Base-by-base conservation (phyloP, 2,113 vertebrate species). In the Euleptes europaea region DNA sequence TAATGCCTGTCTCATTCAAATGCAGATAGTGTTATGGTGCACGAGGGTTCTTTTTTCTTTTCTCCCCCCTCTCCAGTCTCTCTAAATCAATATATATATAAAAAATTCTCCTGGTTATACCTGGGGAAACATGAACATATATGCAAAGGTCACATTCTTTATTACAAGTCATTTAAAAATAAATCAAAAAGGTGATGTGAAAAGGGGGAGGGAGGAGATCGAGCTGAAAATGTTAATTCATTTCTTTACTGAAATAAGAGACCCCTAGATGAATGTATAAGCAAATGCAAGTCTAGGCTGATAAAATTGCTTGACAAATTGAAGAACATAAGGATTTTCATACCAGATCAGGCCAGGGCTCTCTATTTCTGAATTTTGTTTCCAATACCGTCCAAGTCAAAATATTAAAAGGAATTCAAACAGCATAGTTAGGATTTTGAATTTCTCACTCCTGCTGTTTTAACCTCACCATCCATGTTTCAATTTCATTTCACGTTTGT, bases 151-250 rank as follows among this genome's bases (percentile, higher is more conserved):
- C 72, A 75, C 21, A 35, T 83, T 75, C 71, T 75, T 83, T 84
- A 84, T 76, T 84, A 51, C 60, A 67, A 51, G 65, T 60, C 60
- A 38, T 84, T 84, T 76, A 84, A 84, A 84, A 76, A 76, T 66
- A 76, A 76, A 84, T 67, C 73, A 54, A 33, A 63, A 84, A 76
- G 60, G 60, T 84, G 82, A 76, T 63, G 60, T 63, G 60, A 28
- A 28, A 3, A 19, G 4, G 60, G 33, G 65, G 42, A 15, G 57
- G 21, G 72, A 70, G 17, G 33, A 19, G 35, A 23, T 38, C 12
- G 26, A 75, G 51, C n/a, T 21, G 31, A 51, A 76, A 84, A 84
- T 40, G 57, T 66, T 83, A 83, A 83, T 76, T 66, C 82, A 66
- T 76, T 76, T 83, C 72, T 66, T 66, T 66, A 75, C 82, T 49